phyloP scores from a whole-genome alignment of 2,113 vertebrate genomes.

The Poeciliopsis turrubarensis region DNA sequence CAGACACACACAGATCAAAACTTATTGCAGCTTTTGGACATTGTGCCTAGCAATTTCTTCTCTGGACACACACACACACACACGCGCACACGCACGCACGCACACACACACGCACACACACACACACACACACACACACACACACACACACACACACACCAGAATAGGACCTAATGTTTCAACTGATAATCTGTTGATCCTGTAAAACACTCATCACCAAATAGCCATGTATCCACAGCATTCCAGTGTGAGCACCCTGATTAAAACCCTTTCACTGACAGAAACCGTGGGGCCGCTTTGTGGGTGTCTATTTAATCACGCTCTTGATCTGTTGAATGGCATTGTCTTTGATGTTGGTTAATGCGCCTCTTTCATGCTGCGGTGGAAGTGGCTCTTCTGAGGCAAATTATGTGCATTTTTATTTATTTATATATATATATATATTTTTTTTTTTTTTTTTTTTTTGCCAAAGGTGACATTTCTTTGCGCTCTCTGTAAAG shows the following conservation, averaged over 20 bases:
- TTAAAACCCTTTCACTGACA: constrained; percentile 54
- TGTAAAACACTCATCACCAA: constrained; percentile 31
- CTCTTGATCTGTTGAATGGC: constrained; percentile 73
- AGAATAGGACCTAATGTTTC: constrained; percentile 14
- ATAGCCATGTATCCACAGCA: constrained; percentile 46
- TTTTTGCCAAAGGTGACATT: constrained; percentile 73
- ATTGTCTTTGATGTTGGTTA: constrained; percentile 71
- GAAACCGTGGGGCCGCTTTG: constrained; percentile 63
- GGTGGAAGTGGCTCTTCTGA: constrained; percentile 70
- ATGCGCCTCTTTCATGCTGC: constrained; percentile 69
- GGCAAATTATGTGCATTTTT: constrained; percentile 76
- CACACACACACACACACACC: background rate
- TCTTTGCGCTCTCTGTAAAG: constrained; percentile 46
- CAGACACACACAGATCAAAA: constrained; percentile 20
- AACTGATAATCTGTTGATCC: constrained; percentile 47
- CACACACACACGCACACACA: constrained; percentile 3
- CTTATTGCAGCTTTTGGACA: constrained; percentile 31
- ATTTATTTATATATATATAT: too few species aligned
- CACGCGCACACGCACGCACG: too few species aligned
- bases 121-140: background rate
- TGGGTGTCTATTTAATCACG: constrained; percentile 68
- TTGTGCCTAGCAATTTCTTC: background rate
- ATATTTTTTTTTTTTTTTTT: too few species aligned
- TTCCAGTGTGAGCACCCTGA: constrained; percentile 62
- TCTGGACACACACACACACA: constrained; percentile 1